Evolutionary conservation across 2,113 vertebrate species (phyloP).

Genomic region (Chlamydotis undulata): DNA sequence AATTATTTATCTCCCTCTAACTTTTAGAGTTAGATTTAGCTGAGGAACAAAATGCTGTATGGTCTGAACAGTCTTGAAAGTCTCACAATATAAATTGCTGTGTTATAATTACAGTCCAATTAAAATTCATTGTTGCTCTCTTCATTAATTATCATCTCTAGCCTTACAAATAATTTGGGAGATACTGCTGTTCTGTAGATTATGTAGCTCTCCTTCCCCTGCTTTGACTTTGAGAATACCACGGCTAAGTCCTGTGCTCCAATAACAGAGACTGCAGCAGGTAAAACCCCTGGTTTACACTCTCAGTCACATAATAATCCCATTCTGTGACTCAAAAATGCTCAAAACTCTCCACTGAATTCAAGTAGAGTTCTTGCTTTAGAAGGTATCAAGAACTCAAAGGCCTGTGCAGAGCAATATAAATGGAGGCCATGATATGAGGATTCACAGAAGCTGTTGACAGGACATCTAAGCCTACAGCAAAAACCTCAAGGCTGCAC

Average conservation of each 20-base stretch:
- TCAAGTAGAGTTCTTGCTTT: neutral
- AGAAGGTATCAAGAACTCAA: neutral
- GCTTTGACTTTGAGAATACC: neutral
- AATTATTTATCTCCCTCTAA: constrained; percentile 32
- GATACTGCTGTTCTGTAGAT: neutral
- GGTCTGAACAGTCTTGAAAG: constrained; percentile 20
- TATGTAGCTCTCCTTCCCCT: neutral
- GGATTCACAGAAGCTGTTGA: neutral
- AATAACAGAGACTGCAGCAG: accelerated
- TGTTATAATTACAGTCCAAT: constrained; percentile 56
- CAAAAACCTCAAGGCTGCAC: neutral
- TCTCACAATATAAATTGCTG: constrained; percentile 2
- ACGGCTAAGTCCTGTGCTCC: neutral
- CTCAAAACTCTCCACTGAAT: neutral
- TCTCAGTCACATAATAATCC: neutral
- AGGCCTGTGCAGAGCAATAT: neutral
- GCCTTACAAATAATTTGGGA: constrained; percentile 29
- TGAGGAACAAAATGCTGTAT: constrained; percentile 11
- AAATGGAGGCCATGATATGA: neutral
- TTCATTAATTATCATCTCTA: constrained; percentile 52
- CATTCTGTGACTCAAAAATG: neutral
- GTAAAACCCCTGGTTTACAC: neutral
- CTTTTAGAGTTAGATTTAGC: neutral
- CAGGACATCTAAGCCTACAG: neutral
- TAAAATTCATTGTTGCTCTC: constrained; percentile 55